Base-by-base conservation (phyloP, 1,140 invertebrate genomes). In the Rhopalosiphum padi region DNA sequence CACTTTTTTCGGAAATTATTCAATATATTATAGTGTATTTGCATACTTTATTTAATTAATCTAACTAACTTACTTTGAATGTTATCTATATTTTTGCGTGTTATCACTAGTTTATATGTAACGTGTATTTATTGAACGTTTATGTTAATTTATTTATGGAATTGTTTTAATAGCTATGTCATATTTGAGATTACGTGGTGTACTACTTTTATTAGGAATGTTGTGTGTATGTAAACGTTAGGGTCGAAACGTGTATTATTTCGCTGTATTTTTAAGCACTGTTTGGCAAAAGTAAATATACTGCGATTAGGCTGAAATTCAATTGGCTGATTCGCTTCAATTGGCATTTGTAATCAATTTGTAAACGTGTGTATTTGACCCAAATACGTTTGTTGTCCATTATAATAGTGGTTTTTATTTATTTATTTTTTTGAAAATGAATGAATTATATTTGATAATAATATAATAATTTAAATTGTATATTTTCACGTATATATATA, bases 291-390 rank as follows among this genome's bases (percentile, higher is more conserved):
- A 25, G 37, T 90, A 90, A 21, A 60, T 90, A 90, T 60, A 25
- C 21, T 43, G 9, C 11, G 43, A 43, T 90, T 90, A 90, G 89
- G 89, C 89, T 68, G 89, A 43, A 90, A 60, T 90, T 60, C 37
- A 90, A 68, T 68, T 90, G 89, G 89, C 89, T 18, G 53, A 68
- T 60, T 60, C 6, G 46, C 37, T 25, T 41, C 89, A 21, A 43
- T 90, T 90, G 89, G 37, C 25, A 90, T 90, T 90, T 43, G 25
- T 60, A 90, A 90, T 89, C 87, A 25, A 89, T 90, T 15, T 55
- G 25, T 90, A 43, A 53, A 55, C 23, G 37, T 6, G 8, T 68
- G 35, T 60, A n/a, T 90, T 0, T 90, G 89, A 60, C 89, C 89
- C 55, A 51, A 90, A 90, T 90, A 68, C 41, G 0, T 89, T 41